Evolutionary conservation across 2,113 vertebrate species (phyloP).

Genomic region (Lycocorax pyrrhopterus): DNA sequence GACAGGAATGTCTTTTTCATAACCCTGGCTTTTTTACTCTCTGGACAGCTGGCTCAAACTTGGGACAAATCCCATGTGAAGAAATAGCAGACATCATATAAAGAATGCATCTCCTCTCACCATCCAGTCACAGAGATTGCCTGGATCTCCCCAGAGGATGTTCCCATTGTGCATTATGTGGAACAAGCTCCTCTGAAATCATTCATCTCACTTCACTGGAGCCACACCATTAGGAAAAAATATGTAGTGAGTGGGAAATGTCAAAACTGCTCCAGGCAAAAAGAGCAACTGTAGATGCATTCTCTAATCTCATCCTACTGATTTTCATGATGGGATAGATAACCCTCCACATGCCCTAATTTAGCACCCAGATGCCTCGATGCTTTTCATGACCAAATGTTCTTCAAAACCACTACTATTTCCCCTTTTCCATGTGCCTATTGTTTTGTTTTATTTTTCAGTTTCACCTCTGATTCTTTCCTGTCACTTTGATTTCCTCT

Average conservation of each 20-base stretch:
- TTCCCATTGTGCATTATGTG: neutral
- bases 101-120: neutral
- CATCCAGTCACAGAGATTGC: neutral
- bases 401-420: neutral
- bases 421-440: neutral
- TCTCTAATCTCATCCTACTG: neutral
- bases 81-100: rapidly evolving
- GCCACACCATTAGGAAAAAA: neutral
- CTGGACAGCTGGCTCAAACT: neutral
- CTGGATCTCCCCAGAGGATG: neutral
- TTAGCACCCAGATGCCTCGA: neutral
- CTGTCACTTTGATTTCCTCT: neutral
- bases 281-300: neutral
- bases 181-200: neutral
- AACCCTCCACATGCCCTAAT: neutral
- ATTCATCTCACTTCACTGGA: neutral
- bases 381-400: neutral
- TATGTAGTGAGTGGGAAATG: neutral
- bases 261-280: neutral
- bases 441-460: neutral
- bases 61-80: neutral
- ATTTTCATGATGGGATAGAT: neutral
- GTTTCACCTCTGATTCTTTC: neutral
- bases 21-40: neutral
- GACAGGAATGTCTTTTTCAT: neutral